phyloP scores from a whole-genome alignment of 2,888 invertebrate genomes.

The Tanaodytes sp. region DNA sequence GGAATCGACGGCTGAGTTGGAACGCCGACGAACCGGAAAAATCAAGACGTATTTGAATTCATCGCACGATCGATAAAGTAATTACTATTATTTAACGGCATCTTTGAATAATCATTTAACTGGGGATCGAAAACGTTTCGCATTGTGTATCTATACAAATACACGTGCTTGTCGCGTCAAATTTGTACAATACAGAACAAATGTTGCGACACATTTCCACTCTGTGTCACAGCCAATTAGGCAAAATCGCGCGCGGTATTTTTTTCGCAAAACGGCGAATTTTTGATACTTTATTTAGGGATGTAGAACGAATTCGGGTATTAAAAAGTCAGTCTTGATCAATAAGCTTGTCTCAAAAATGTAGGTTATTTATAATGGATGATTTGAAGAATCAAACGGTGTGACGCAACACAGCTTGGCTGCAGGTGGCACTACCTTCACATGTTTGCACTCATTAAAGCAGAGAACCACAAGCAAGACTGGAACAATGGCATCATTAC shows the following conservation, averaged over 20 bases:
- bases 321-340: slow-evolving; percentile 37
- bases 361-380: slow-evolving; percentile 45
- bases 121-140: too few relatives aligned
- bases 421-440: slow-evolving; percentile 44
- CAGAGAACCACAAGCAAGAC: slow-evolving; percentile 23
- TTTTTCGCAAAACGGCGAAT: too few relatives aligned
- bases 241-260: not conserved
- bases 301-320: slow-evolving; percentile 28
- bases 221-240: slow-evolving; percentile 22
- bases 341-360: slow-evolving; percentile 34
- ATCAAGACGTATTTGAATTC: too few relatives aligned
- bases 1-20: too few relatives aligned
- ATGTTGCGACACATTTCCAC: slow-evolving; percentile 15
- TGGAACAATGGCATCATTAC: slow-evolving; percentile 46
- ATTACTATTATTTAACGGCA: too few relatives aligned
- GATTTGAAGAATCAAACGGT: slow-evolving; percentile 25
- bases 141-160: not conserved
- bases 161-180: not conserved
- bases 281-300: too few relatives aligned
- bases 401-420: slow-evolving; percentile 30
- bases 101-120: too few relatives aligned
- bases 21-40: too few relatives aligned
- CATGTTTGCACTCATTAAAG: slow-evolving; percentile 40
- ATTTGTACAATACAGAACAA: slow-evolving; percentile 19
- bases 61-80: too few relatives aligned